Percentiles rank a stretch among this genome's conserved stretches.
Conservation (phyloP, 2,888 invertebrate species). For the Lepidocyrtinus sp. region DNA sequence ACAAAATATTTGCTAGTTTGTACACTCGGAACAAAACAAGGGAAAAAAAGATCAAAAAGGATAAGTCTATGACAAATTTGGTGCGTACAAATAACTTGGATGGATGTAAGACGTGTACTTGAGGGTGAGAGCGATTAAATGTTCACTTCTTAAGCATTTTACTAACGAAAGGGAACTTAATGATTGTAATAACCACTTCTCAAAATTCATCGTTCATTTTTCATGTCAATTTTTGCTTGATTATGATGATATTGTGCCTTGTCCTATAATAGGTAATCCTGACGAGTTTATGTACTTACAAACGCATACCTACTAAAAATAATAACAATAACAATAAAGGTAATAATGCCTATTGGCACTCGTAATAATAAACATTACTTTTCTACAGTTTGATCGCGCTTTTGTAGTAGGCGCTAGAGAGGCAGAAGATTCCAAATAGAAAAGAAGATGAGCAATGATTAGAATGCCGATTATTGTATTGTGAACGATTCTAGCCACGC, state of each 20-base stretch:
- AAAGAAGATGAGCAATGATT: slow-evolving; percentile 36
- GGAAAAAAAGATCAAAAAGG: slow-evolving; percentile 11
- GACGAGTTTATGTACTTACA: slow-evolving; percentile 4
- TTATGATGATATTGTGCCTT: slow-evolving; percentile 38
- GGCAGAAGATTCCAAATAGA: slow-evolving; percentile 10
- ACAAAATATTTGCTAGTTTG: neutral
- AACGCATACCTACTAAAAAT: neutral
- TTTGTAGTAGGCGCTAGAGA: slow-evolving; percentile 13
- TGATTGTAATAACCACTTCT: slow-evolving; percentile 55
- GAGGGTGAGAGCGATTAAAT: slow-evolving; percentile 25
- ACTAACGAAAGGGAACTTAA: slow-evolving; percentile 34
- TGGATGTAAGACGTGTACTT: slow-evolving; percentile 11
- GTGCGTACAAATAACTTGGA: neutral
- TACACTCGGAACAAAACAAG: slow-evolving; percentile 9
- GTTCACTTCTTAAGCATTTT: slow-evolving; percentile 26
- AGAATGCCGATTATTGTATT: slow-evolving; percentile 9
- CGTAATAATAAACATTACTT: slow-evolving; percentile 25
- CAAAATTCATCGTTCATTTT: slow-evolving; percentile 55
- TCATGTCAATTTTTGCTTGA: slow-evolving; percentile 48
- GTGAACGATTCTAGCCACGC: neutral
- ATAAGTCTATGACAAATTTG: slow-evolving; percentile 15
- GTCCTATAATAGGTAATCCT: neutral
- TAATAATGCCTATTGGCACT: slow-evolving; percentile 37
- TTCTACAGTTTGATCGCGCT: slow-evolving; percentile 16
- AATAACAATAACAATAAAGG: slow-evolving; percentile 28